Evolutionary conservation across 1,140 invertebrate genomes (phyloP).

Genomic region (Ectropis grisescens): DNA sequence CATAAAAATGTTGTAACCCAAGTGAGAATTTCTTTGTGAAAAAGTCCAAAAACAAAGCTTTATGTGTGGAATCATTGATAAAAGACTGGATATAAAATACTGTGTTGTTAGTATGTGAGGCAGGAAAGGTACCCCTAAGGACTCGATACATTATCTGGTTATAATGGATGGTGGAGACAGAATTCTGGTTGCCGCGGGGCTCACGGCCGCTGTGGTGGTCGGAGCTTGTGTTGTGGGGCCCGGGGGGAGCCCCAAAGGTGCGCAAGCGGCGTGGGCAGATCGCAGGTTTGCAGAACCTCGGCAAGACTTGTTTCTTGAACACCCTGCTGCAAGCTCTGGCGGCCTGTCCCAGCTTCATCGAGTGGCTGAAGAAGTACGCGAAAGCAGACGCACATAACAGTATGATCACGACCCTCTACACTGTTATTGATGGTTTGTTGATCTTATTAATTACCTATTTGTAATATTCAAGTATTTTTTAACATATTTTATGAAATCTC

Average conservation of each 20-base stretch:
- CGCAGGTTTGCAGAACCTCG: conserved; percentile 86
- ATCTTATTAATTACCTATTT: conserved; percentile 1
- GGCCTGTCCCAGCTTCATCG: conserved; percentile 83
- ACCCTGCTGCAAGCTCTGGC: conserved; percentile 87
- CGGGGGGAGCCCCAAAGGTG: conserved; percentile 70
- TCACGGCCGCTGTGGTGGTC: conserved; percentile 81
- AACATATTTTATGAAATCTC: no score
- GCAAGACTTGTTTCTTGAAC: conserved; percentile 90
- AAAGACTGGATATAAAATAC: no score
- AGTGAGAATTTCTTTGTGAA: no score
- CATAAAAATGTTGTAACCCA: no score
- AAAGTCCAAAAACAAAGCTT: no score
- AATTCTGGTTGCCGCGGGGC: conserved; percentile 78
- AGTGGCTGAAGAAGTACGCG: conserved; percentile 81
- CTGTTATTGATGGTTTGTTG: conserved; percentile 74
- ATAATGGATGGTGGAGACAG: conserved; percentile 76
- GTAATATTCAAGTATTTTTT: conserved; percentile 6
- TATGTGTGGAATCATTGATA: no score
- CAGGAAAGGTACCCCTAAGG: no score
- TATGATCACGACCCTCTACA: conserved; percentile 75
- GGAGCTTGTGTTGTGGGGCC: conserved; percentile 86
- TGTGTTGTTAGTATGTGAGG: no score
- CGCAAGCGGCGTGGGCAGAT: conserved; percentile 77
- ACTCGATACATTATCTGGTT: conserved; percentile 6
- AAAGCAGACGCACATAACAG: conserved; percentile 71